These are phyloP conservation scores for Epinephelus fuscoguttatus DNA, from an alignment of 2,113 vertebrate species.

Conservation along the genomic window DNA sequence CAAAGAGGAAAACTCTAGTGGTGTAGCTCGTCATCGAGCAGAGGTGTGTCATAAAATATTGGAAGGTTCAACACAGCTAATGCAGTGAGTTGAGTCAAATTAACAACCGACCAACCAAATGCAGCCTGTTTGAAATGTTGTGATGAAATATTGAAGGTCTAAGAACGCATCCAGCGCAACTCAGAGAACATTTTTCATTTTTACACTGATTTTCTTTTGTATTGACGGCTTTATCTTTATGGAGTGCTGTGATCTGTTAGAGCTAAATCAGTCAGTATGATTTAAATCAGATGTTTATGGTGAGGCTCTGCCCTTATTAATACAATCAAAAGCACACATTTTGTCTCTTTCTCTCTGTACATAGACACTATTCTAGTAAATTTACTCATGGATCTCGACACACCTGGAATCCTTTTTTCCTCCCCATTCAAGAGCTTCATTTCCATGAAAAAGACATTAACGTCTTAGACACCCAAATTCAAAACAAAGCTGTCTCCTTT, in stretches of 20 bases:
- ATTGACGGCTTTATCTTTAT: background rate
- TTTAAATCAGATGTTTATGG: background rate
- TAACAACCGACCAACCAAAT: too few relatives aligned
- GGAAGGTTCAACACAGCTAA: too few relatives aligned
- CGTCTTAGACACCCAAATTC: background rate
- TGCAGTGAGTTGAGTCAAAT: too few relatives aligned
- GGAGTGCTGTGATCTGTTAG: background rate
- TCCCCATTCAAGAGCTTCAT: background rate
- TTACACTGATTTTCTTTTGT: background rate
- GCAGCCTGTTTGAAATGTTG: too few relatives aligned
- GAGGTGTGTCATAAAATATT: too few relatives aligned
- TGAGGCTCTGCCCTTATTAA: background rate
- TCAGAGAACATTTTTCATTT: too few relatives aligned
- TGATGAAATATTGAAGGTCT: background rate
- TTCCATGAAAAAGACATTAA: background rate
- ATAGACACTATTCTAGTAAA: constrained; percentile 7
- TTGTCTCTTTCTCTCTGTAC: background rate
- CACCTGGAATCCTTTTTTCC: background rate
- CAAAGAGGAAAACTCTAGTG: too few relatives aligned
- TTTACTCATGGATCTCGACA: background rate
- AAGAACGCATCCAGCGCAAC: background rate
- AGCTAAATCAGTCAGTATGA: too few relatives aligned
- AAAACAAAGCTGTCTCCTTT: background rate
- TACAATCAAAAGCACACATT: background rate
- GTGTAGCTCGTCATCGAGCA: too few relatives aligned